A percentile compares a stretch with the other conserved stretches of the same genome.
Evolutionary conservation across 2,888 invertebrate genomes (phyloP).

Genomic region (Dione vanillae): DNA sequence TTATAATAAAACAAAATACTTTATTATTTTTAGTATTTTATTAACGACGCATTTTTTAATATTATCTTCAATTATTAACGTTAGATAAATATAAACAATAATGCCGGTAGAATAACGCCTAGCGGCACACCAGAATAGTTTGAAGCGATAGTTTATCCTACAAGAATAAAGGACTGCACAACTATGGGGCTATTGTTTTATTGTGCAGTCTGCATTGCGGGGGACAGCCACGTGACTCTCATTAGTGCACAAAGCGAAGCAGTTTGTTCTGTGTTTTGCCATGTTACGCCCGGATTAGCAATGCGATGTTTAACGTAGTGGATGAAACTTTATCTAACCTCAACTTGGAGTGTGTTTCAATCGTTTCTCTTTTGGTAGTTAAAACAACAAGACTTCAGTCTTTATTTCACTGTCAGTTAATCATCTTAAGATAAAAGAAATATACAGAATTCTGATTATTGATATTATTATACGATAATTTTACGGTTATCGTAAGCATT

Average conservation of each 20-base stretch:
- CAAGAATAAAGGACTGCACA: constrained; percentile 78
- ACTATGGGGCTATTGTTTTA: constrained; percentile 80
- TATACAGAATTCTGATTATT: neutral
- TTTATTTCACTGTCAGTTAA: neutral
- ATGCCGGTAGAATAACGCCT: constrained; percentile 62
- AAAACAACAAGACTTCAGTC: neutral
- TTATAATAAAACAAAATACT: neutral
- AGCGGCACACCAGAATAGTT: constrained; percentile 68
- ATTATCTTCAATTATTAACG: constrained; percentile 37
- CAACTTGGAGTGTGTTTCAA: constrained; percentile 45
- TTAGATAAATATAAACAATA: constrained; percentile 66
- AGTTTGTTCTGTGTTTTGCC: constrained; percentile 81
- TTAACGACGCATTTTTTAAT: neutral
- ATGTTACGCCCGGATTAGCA: constrained; percentile 77
- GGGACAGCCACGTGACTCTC: constrained; percentile 83
- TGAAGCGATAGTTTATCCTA: constrained; percentile 79
- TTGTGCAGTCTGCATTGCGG: constrained; percentile 83
- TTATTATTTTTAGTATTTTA: neutral
- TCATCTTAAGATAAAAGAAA: neutral
- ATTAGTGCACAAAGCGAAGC: constrained; percentile 82
- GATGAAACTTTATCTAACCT: constrained; percentile 68
- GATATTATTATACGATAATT: too few species aligned
- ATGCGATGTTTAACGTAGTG: constrained; percentile 73
- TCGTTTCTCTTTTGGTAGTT: constrained; percentile 22
- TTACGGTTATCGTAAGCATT: neutral